Base-by-base conservation (phyloP, 92 coral and sea anemone genomes). In the Epizoanthus fatuus region DNA sequence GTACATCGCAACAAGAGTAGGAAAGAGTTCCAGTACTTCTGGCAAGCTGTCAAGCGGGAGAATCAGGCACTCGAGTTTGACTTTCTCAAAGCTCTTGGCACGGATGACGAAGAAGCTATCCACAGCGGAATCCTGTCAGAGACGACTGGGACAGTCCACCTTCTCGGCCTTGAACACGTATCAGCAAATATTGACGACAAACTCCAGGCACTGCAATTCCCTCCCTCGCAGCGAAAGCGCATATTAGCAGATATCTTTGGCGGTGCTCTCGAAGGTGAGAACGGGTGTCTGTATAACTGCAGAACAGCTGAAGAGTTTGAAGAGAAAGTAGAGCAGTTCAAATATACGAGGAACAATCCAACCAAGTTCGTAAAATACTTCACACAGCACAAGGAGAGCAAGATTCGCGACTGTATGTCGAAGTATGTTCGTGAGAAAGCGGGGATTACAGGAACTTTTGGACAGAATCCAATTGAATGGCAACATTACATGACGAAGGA, bases 381-480 rank as follows among this genome's bases (percentile, higher is more conserved):
- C 75, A 79, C 39, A 35, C 39, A 38, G 54, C 84, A 86, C 75
- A 90, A 86, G 32, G 87, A 90, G 54, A 72, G 64, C 44, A 87
- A 86, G 51, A 90, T 90, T 42, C 47, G 86, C 19, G 29, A 63
- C n/a, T 44, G 72, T 44, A 90, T 86, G 93, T 44, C 80, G 0
- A 84, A 89, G 73, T 69, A 75, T 25, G 85, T 89, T 5, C 68
- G 92, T 66, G 67, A 84, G 55, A 85, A 84, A 57, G 89, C 89
- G 39, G 84, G 71, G 4, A 57, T 89, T 13, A 42, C 79, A 13
- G 92, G 92, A 10, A 65, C 53, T 0, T 89, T 52, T 76, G 85
- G 92, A 12, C 92, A 89, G 75, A 89, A 89, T 77, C 92, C 92
- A 9, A 89, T 75, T 14, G 89, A 89, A 68, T 89, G 92, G 92